Conservation (phyloP, 2,797 vertebrate genomes). For the Enteromius trimaculatus region DNA sequence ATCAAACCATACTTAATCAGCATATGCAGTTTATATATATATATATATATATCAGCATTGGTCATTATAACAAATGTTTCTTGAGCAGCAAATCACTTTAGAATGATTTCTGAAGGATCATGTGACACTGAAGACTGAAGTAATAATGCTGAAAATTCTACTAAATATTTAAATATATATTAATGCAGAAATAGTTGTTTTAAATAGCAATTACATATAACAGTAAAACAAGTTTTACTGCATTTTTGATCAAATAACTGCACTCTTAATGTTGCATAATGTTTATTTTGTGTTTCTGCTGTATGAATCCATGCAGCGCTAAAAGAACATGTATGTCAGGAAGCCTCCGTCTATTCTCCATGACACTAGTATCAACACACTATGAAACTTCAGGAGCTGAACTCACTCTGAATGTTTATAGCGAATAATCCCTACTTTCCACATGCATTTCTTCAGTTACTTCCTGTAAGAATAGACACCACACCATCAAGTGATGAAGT, state of each 20-base stretch:
- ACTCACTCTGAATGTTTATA: slow-evolving; percentile 1
- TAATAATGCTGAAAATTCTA: neutral
- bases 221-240: neutral
- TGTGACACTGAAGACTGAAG: neutral
- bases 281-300: slow-evolving; percentile 15
- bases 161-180: neutral
- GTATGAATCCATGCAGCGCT: slow-evolving; percentile 3
- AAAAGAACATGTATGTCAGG: slow-evolving; percentile 15
- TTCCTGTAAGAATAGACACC: neutral
- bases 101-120: neutral
- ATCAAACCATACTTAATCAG: no score
- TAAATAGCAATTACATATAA: neutral
- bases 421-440: neutral
- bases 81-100: neutral
- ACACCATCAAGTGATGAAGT: neutral
- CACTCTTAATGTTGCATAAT: neutral
- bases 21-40: no score
- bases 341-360: neutral
- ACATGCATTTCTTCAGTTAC: neutral
- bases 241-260: neutral
- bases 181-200: neutral
- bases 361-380: slow-evolving; percentile 29
- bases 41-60: neutral
- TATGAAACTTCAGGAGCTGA: slow-evolving; percentile 28
- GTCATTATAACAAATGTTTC: neutral